Conservation (phyloP, 2,113 vertebrate species). For the Bubo scandiacus region DNA sequence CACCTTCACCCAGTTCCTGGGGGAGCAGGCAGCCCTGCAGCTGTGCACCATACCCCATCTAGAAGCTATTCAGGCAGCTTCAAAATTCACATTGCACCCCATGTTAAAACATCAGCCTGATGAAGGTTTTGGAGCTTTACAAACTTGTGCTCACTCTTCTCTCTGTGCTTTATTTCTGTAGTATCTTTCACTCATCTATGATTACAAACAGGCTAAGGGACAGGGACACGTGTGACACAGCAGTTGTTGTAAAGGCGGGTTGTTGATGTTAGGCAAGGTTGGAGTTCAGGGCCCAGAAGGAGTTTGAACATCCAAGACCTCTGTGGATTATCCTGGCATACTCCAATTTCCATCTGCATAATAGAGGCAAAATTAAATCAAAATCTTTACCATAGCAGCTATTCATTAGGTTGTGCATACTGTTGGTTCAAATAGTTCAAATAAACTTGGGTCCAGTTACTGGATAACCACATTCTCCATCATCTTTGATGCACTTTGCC, state of each 20-base stretch:
- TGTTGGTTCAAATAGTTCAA: background rate
- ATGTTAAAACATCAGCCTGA: background rate
- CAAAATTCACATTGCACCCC: background rate
- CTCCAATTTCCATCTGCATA: background rate
- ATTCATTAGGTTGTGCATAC: background rate
- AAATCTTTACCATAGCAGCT: background rate
- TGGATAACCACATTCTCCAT: background rate
- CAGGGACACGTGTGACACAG: accelerated
- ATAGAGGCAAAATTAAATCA: background rate
- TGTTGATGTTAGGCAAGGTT: background rate
- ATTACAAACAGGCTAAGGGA: background rate
- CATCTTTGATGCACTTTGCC: background rate
- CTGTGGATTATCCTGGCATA: background rate
- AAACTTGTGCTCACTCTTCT: background rate
- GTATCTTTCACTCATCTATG: background rate
- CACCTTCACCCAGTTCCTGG: background rate
- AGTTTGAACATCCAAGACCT: background rate
- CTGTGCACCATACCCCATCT: background rate
- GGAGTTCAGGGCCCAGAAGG: background rate
- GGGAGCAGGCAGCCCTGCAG: background rate
- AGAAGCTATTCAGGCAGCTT: background rate
- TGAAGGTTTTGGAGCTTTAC: background rate
- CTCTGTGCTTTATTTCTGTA: background rate
- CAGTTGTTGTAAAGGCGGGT: background rate
- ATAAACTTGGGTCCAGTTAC: background rate